Conservation (phyloP, 1,140 invertebrate species). For the Contarinia nasturtii region DNA sequence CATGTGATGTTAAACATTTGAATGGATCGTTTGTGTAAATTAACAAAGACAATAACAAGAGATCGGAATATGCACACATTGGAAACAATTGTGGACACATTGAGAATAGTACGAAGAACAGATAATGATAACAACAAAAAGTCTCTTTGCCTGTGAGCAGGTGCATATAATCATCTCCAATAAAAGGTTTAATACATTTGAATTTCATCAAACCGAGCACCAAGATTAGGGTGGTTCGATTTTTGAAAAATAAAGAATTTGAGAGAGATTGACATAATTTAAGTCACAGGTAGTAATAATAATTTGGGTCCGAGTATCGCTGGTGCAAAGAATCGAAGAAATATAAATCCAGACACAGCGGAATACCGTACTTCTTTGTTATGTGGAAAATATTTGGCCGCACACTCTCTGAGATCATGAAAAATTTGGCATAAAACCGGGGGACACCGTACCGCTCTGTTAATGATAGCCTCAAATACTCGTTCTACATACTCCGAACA, state of each 20-base stretch:
- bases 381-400: constrained; percentile 60
- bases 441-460: constrained; percentile 69
- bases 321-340: constrained; percentile 84
- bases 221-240: background rate
- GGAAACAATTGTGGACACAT: no score
- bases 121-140: no score
- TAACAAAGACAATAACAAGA: no score
- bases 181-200: no score
- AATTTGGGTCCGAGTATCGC: constrained; percentile 79
- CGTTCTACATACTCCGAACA: constrained; percentile 71
- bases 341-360: constrained; percentile 86
- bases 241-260: background rate
- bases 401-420: constrained; percentile 67
- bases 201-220: no score
- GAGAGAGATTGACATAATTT: background rate
- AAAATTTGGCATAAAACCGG: constrained; percentile 75
- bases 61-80: no score
- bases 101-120: no score
- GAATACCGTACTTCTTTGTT: constrained; percentile 77
- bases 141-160: no score
- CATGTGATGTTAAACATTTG: no score
- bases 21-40: no score
- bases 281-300: no score
- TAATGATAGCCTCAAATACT: constrained; percentile 62
- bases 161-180: no score